These are phyloP conservation scores for Dendropsophus ebraccatus DNA, from an alignment of 2,113 vertebrate species.

Conservation along the genomic window DNA sequence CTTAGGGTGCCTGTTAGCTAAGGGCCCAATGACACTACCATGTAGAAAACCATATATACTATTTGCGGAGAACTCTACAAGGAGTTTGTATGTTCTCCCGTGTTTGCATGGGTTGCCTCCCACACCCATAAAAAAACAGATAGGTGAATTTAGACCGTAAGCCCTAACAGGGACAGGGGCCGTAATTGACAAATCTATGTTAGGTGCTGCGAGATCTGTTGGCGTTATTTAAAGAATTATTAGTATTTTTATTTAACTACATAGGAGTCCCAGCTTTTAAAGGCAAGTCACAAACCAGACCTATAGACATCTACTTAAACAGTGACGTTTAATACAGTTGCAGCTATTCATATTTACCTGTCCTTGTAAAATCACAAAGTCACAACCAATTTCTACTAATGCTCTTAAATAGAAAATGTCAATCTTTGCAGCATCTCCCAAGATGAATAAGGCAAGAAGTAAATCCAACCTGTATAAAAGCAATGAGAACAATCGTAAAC, in stretches of 20 bases:
- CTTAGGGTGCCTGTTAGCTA: no score
- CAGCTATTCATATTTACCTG: slow-evolving; percentile 59
- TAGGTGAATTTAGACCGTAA: no score
- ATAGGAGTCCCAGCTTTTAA: not conserved
- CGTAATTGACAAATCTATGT: no score
- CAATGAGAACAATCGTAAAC: slow-evolving; percentile 55
- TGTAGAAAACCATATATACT: not conserved
- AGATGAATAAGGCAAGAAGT: slow-evolving; percentile 64
- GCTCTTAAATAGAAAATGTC: slow-evolving; percentile 68
- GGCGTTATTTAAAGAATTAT: no score
- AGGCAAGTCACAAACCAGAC: not conserved
- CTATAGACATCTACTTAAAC: not conserved
- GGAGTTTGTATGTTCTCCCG: no score
- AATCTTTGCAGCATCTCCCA: slow-evolving; percentile 70
- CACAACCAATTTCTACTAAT: slow-evolving; percentile 65
- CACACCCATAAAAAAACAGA: no score
- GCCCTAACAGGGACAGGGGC: no score
- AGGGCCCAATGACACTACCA: not conserved
- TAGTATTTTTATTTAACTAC: not conserved
- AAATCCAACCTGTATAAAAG: slow-evolving; percentile 65
- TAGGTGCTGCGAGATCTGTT: no score
- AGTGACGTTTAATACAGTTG: not conserved
- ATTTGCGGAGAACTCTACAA: not conserved
- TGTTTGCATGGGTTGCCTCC: no score
- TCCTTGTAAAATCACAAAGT: slow-evolving; percentile 63